These are phyloP conservation scores for Scelioninae gen. 1 DNA, from an alignment of 2,888 invertebrate species.

Conservation along the genomic window DNA sequence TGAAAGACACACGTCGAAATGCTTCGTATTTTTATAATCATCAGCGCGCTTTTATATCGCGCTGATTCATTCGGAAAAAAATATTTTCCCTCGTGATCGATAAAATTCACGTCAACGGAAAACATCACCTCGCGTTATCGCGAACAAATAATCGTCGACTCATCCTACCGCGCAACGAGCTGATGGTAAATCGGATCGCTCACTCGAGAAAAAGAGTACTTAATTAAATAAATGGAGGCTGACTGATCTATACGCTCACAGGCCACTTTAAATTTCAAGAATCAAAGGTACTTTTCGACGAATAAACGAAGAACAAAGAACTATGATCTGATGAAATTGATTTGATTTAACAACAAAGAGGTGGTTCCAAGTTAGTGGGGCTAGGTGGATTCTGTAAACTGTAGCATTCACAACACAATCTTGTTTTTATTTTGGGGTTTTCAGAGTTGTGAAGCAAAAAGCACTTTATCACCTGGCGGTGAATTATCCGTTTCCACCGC, in stretches of 20 bases:
- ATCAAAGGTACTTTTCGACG: neutral
- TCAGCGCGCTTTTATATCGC: neutral
- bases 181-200: slow-evolving; percentile 8
- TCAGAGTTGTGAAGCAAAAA: slow-evolving; percentile 10
- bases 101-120: slow-evolving; percentile 23
- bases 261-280: neutral
- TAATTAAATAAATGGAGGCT: slow-evolving; percentile 16
- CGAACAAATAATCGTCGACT: slow-evolving; percentile 5
- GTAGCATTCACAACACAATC: too few relatives aligned
- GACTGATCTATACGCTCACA: neutral
- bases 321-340: too few relatives aligned
- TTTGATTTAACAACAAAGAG: too few relatives aligned
- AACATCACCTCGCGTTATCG: slow-evolving; percentile 10
- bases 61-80: neutral
- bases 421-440: too few relatives aligned
- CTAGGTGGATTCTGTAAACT: too few relatives aligned
- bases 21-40: neutral
- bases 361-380: too few relatives aligned
- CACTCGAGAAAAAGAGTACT: slow-evolving; percentile 16
- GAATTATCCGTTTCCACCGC: slow-evolving; percentile 48
- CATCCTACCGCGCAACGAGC: neutral
- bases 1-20: neutral
- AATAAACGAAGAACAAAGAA: too few relatives aligned
- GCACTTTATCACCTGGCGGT: slow-evolving; percentile 44
- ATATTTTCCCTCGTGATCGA: slow-evolving; percentile 16